Evolutionary conservation across 2,113 vertebrate genomes (phyloP), one percentile per base, ranked within the genome.

Genomic region (Scortum barcoo): DNA sequence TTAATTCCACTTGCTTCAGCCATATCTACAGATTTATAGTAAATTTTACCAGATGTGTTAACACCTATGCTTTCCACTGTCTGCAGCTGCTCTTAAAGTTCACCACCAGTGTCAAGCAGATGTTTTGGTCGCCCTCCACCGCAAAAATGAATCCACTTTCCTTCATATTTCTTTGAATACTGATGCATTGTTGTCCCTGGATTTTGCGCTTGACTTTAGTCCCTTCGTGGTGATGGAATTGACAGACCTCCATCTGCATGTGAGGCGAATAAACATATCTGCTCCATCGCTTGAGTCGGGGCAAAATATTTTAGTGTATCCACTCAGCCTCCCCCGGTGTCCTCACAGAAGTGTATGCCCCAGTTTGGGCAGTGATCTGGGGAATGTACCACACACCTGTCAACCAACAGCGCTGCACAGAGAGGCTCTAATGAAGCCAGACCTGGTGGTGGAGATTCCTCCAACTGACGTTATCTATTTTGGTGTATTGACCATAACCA

Each of bases 381-480:
- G 81, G 77, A 92, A 92, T 91, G 67, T 89, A 75, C 50, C 87
- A 85, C 73, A 74, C 81, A 78, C 71, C 67, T 85, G 91, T 88
- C 70, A 88, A 46, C 77, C 75, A 51, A n/a, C 70, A 69, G 66
- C 38, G 10, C 60, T 19, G 61, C 63, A 66, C 61, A 30, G 67
- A 53, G 42, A 79, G 72, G 22, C 86, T 38, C 46, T 86, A 85
- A 88, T 77, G 60, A 80, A 76, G 44, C 38, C 72, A 70, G 68
- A 70, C 67, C 62, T 68, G 8, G 22, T 57, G 67, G 30, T 82
- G 56, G 78, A 85, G 76, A 86, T 84, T 90, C 82, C 72, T 66
- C 30, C 30, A 38, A 54, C 53, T 9, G 53, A 4, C 30, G 62
- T 19, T 9, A 17, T 63, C 48, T 53, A 44, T 76, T 69, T 57